A percentile compares a stretch with the other conserved stretches of the same genome.
Conservation (phyloP, 2,888 invertebrate genomes). For the Agrochola lychnidis region DNA sequence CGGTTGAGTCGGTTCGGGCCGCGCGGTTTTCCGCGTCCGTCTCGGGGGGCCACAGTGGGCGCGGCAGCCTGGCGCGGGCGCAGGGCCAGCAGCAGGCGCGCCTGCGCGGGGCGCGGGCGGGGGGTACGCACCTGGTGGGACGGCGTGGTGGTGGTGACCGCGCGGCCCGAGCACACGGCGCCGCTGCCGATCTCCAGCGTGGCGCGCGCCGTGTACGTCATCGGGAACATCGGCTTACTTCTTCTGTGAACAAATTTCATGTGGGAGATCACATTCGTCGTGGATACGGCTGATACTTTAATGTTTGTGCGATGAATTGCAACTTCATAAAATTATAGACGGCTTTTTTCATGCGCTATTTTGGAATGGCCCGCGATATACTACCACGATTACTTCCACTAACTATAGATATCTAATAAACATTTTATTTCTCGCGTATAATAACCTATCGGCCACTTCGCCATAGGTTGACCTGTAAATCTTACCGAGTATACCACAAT, state of each 20-base stretch:
- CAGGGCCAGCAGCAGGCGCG: too few relatives aligned
- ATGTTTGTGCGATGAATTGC: not conserved
- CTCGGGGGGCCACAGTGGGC: too few relatives aligned
- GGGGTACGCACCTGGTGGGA: constrained; percentile 89
- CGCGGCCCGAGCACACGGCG: constrained; percentile 88
- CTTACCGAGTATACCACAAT: not conserved
- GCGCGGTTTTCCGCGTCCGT: constrained; percentile 67
- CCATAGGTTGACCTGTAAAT: not conserved
- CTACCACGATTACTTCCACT: not conserved
- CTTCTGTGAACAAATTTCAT: constrained; percentile 80
- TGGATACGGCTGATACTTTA: not conserved
- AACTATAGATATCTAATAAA: not conserved
- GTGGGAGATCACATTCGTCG: constrained; percentile 36
- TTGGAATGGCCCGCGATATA: not conserved
- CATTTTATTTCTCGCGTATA: not conserved
- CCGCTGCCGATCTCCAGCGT: constrained; percentile 89
- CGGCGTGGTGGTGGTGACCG: constrained; percentile 89
- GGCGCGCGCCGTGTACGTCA: constrained; percentile 89
- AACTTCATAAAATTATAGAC: not conserved
- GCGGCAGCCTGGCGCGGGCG: too few relatives aligned
- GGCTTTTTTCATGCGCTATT: not conserved
- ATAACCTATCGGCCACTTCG: not conserved
- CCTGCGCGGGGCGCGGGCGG: not conserved
- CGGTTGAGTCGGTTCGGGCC: constrained; percentile 62
- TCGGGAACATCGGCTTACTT: constrained; percentile 87